These are phyloP conservation scores for Tetrax tetrax DNA, from an alignment of 2,113 vertebrate species.

Conservation along the genomic window DNA sequence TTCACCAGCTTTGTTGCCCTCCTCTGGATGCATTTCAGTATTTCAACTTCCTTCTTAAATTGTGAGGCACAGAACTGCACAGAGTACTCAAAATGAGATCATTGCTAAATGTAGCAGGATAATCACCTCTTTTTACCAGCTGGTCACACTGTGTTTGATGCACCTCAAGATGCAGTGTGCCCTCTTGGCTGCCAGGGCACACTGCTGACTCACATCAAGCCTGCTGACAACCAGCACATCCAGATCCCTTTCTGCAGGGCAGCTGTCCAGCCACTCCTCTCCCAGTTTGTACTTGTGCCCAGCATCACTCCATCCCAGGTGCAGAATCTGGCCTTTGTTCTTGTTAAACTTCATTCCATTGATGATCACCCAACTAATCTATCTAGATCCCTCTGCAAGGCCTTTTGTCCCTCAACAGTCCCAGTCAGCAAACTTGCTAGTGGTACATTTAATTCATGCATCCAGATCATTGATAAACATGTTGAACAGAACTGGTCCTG, in stretches of 20 bases:
- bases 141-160: neutral
- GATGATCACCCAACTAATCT: neutral
- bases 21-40: neutral
- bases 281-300: neutral
- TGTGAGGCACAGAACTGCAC: neutral
- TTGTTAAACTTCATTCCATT: neutral
- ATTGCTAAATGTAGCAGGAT: neutral
- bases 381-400: neutral
- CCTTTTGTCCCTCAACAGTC: neutral
- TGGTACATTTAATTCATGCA: neutral
- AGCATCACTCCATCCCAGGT: neutral
- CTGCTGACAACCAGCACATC: neutral
- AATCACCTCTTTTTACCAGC: neutral
- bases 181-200: neutral
- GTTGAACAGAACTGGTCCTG: neutral
- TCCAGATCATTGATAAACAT: neutral
- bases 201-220: too few species aligned
- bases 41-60: neutral
- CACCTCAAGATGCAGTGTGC: rapidly evolving
- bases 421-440: neutral
- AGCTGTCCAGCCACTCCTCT: neutral
- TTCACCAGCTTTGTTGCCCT: neutral
- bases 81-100: neutral
- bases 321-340: neutral
- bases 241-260: neutral